Evolutionary conservation across 2,113 vertebrate genomes (phyloP), one percentile per base, ranked within the genome.

Genomic region (Chionomys nivalis): DNA sequence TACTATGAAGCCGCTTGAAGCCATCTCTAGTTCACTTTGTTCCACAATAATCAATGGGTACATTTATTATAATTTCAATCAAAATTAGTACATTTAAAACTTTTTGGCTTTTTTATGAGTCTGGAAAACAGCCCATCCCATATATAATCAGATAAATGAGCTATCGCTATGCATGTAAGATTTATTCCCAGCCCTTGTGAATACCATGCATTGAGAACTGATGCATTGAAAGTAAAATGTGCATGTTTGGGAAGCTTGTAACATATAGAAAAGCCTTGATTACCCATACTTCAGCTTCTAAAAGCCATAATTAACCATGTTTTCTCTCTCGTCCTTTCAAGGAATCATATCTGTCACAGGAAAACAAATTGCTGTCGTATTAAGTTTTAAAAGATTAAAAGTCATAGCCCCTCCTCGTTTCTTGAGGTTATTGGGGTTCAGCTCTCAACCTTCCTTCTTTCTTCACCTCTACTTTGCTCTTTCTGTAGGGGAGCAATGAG

Each of bases 231-330:
- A 77, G 83, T 87, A 92, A 70, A 70, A 36, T 88, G 39, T 86
- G 79, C 36, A 94, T 68, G 82, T 88, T 89, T 94, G 47, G 79
- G 47, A 63, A 94, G 36, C 89, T 68, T 52, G 2, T 92, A 79
- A 82, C 49, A 81, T 66, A 68, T 11, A 94, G 7, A 72, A 96
- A 93, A 95, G 28, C 9, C 44, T 88, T 96, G 61, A 92, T 95
- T 89, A 96, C 68, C 28, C n/a, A 89, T 8, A 36, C 39, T 86
- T 8, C 33, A 91, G 58, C 10, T 93, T 96, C 39, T 73, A 75
- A 91, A 91, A 93, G 82, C 39, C 47, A 78, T 82, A 90, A 89
- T 92, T 82, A 75, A 89, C 42, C 73, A 8, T 6, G 86, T 94
- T 90, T 86, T 72, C 6, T 61, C 44, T 90, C 94, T 94, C 65